Evolutionary conservation across 2,113 vertebrate species (phyloP).

Genomic region (Acrocephalus arundinaceus): DNA sequence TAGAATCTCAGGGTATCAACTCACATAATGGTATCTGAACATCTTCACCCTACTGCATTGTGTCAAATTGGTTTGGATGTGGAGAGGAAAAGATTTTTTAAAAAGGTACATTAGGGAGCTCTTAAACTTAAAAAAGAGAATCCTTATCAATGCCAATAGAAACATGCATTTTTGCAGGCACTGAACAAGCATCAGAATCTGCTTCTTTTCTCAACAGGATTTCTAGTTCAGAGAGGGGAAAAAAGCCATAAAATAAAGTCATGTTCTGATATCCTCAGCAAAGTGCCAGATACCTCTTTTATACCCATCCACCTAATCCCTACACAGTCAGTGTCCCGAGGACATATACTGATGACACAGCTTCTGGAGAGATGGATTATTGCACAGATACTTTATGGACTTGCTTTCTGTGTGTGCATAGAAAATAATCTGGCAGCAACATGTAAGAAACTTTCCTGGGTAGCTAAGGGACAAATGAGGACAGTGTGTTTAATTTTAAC

Average conservation of each 20-base stretch:
- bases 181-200: neutral
- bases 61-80: neutral
- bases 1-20: neutral
- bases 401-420: neutral
- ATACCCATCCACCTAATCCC: neutral
- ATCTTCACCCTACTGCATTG: neutral
- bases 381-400: neutral
- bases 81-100: neutral
- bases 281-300: neutral
- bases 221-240: neutral
- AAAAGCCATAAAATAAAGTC: neutral
- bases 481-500: slow-evolving; percentile 47
- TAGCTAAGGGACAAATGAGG: slow-evolving; percentile 37
- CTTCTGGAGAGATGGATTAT: neutral
- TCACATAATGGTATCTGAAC: neutral
- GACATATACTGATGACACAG: neutral
- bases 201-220: neutral
- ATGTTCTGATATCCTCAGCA: neutral
- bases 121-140: neutral
- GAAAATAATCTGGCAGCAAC: slow-evolving; percentile 16
- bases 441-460: neutral
- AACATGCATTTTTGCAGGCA: neutral
- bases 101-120: neutral
- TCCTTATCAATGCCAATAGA: neutral
- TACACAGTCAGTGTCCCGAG: neutral